Base-by-base conservation (phyloP, 2,888 invertebrate genomes). In the Hyppa rectilinea region DNA sequence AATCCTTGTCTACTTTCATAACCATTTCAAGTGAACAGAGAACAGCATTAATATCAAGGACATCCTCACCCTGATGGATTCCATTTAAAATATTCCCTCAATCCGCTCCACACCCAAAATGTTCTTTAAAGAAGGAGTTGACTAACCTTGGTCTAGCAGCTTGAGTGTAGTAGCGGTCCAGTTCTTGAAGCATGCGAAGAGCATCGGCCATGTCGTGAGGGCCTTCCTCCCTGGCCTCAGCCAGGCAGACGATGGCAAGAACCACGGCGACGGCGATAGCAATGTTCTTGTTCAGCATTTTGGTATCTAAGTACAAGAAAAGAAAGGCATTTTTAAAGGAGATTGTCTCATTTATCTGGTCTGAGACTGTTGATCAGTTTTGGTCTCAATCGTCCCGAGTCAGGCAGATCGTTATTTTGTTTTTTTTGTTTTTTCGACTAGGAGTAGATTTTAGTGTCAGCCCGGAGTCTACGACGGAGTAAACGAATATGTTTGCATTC, bases 101-200 rank as follows among this genome's bases (percentile, higher is more conserved):
- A 1, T 31, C 58, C 23, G 29, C 38, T 75, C 14, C 14, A 34
- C 36, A 50, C 20, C 12, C 38, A n/a, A 69, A 66, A 29, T 67
- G 2, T 53, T 64, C 23, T 53, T 40, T 3, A 2, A 29, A 23
- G 10, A 12, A 26, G n/a, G n/a, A 59, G 40, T 26, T 14, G 26
- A 68, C 92, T 90, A 93, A 97, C 97, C 97, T 96, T 65, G 97
- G 97, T 91, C 97, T 96, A 83, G 97, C 96, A 83, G 97, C 96
- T 82, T 97, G 97, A 4, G 97, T 97, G 86, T 97, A 97, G 87
- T 96, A 96, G 81, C 96, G 96, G 85, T 97, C 97, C 75, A 97
- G 92, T 80, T 97, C 96, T 81, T 97, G 97, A 77, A 97, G 95
- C 91, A 97, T 97, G 81, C 97, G 97, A 1, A 97, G 92, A 4